Evolutionary conservation across 2,888 invertebrate species (phyloP).

Genomic region (Ophion slaviceki): DNA sequence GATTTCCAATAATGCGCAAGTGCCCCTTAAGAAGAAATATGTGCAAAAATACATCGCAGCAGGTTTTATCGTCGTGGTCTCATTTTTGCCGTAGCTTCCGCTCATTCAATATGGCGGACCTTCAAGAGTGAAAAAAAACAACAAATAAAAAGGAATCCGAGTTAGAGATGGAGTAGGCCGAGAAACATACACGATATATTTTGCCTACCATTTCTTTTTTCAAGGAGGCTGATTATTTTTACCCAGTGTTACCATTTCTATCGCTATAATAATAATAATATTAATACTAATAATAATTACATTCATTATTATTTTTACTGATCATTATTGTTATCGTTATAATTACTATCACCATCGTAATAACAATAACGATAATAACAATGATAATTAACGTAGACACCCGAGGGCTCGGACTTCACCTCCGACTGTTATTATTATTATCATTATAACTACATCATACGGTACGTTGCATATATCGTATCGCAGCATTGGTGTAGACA

Average conservation of each 20-base stretch:
- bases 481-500: background rate
- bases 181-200: background rate
- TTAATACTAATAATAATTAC: background rate
- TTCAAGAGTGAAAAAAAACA: too few species aligned
- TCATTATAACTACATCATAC: constrained; percentile 14
- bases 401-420: background rate
- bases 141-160: too few species aligned
- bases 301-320: background rate
- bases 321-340: background rate
- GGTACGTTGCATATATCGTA: background rate
- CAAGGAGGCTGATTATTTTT: background rate
- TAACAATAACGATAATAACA: background rate
- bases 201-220: background rate
- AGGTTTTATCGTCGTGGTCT: too few species aligned
- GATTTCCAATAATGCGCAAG: background rate
- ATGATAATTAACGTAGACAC: background rate
- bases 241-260: background rate
- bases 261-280: background rate
- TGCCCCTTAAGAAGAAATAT: background rate
- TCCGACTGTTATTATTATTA: constrained; percentile 4
- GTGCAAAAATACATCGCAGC: too few species aligned
- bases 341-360: background rate
- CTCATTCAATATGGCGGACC: too few species aligned
- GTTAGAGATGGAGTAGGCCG: too few species aligned
- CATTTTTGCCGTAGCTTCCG: too few species aligned